Evolutionary conservation across 2,888 invertebrate genomes (phyloP).

Genomic region (Linyphia triangularis): DNA sequence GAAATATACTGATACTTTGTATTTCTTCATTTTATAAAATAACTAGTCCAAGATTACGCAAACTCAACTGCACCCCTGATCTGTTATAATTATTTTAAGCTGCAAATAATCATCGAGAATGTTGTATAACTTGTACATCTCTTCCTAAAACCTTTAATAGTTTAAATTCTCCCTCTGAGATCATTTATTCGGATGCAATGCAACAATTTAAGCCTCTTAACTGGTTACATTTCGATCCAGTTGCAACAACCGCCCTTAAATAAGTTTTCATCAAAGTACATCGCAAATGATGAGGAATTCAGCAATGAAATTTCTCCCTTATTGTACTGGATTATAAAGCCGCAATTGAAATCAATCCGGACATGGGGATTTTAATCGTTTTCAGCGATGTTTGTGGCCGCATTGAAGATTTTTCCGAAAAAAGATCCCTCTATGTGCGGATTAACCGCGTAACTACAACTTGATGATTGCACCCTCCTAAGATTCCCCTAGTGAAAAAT

Average conservation of each 20-base stretch:
- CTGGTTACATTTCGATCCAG: neutral
- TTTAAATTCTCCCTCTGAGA: neutral
- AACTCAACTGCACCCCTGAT: neutral
- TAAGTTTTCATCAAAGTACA: neutral
- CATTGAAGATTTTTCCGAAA: neutral
- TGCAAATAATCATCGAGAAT: neutral
- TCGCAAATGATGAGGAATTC: conserved; percentile 19
- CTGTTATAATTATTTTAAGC: neutral
- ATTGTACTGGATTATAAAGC: conserved; percentile 43
- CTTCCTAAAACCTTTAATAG: neutral
- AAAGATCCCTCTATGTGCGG: conserved; percentile 16
- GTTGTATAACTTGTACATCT: no score
- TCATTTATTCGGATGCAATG: neutral
- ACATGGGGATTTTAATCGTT: conserved; percentile 51
- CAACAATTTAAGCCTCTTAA: neutral
- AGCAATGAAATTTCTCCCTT: neutral
- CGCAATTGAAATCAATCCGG: conserved; percentile 28
- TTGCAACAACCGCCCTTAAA: neutral
- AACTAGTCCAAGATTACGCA: neutral
- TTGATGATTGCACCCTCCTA: conserved; percentile 29
- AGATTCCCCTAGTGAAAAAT: conserved; percentile 49
- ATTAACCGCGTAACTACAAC: conserved; percentile 32
- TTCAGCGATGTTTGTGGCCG: conserved; percentile 24
- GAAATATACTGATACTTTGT: no score
- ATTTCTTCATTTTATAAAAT: neutral